A percentile compares a stretch with the other conserved stretches of the same genome.
Conservation (phyloP, 2,797 vertebrate genomes). For the Sparidentex hasta region DNA sequence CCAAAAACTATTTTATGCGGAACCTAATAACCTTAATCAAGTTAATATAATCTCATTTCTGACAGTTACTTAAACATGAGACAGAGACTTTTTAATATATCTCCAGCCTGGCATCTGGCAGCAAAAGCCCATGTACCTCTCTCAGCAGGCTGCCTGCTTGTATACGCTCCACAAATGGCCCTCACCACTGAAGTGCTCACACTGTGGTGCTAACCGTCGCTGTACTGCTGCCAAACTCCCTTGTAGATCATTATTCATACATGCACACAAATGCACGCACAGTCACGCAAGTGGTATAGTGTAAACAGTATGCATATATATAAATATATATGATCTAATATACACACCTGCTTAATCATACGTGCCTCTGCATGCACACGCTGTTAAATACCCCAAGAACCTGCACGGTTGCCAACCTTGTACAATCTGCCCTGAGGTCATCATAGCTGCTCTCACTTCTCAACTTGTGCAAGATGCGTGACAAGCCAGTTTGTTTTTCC, state of each 20-base stretch:
- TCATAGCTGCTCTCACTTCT: slow-evolving; percentile 66
- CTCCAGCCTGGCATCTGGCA: slow-evolving; percentile 72
- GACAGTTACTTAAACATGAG: slow-evolving; percentile 77
- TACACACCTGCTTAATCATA: slow-evolving; percentile 52
- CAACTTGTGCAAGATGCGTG: slow-evolving; percentile 80
- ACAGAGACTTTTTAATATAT: slow-evolving; percentile 65
- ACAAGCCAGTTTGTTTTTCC: slow-evolving; percentile 79
- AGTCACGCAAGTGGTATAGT: slow-evolving; percentile 24
- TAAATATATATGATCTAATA: slow-evolving; percentile 16
- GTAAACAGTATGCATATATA: slow-evolving; percentile 1
- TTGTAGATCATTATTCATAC: slow-evolving; percentile 57
- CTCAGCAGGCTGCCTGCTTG: slow-evolving; percentile 64
- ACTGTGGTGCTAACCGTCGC: slow-evolving; percentile 49
- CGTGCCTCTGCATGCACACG: slow-evolving; percentile 22
- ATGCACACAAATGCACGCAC: slow-evolving; percentile 40
- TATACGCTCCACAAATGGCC: slow-evolving; percentile 63
- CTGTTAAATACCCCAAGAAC: slow-evolving; percentile 36
- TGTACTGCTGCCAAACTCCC: slow-evolving; percentile 55
- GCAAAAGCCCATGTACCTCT: slow-evolving; percentile 49
- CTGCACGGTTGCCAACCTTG: slow-evolving; percentile 51
- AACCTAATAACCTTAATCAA: slow-evolving; percentile 67
- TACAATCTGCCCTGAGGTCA: slow-evolving; percentile 54
- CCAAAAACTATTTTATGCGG: slow-evolving; percentile 79
- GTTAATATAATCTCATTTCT: slow-evolving; percentile 75
- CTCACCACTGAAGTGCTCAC: slow-evolving; percentile 60